Evolutionary conservation across 2,797 vertebrate genomes (phyloP).

Genomic region (Rhinella marina): DNA sequence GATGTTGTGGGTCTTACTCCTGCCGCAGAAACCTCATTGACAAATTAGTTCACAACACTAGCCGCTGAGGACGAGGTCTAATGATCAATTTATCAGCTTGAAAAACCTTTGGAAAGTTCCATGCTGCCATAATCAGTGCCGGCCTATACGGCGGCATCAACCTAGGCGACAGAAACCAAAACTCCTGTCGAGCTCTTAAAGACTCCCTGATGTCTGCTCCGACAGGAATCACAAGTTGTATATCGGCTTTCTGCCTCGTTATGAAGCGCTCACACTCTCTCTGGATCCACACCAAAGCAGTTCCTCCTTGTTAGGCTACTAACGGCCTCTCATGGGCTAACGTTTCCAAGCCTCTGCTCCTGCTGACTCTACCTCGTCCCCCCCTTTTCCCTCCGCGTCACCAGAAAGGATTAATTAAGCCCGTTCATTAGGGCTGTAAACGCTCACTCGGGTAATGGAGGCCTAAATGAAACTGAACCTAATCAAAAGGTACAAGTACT

Average conservation of each 20-base stretch:
- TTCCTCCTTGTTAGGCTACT: constrained; percentile 59
- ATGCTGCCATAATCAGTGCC: constrained; percentile 23
- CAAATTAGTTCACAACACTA: not conserved
- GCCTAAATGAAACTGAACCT: constrained; percentile 84
- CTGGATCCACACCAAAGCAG: constrained; percentile 59
- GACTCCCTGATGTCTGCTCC: constrained; percentile 12
- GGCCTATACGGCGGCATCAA: constrained; percentile 12
- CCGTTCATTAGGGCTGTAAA: constrained; percentile 82
- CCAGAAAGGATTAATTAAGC: constrained; percentile 78
- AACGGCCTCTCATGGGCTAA: constrained; percentile 56
- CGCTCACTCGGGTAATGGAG: constrained; percentile 80
- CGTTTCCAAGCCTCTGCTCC: constrained; percentile 50
- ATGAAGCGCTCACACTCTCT: constrained; percentile 14
- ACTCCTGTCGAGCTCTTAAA: constrained; percentile 35
- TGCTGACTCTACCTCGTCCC: constrained; percentile 52
- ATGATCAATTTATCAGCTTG: constrained; percentile 25
- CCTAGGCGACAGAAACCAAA: constrained; percentile 27
- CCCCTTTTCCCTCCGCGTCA: constrained; percentile 42
- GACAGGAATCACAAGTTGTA: constrained; percentile 71
- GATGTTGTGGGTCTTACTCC: not conserved
- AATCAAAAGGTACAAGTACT: constrained; percentile 92
- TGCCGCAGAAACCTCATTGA: not conserved
- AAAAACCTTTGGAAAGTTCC: constrained; percentile 24
- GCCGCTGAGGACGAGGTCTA: not conserved
- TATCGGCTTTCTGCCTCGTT: constrained; percentile 64